A percentile compares a stretch with the other conserved stretches of the same genome.
Evolutionary conservation across 2,113 vertebrate genomes (phyloP).

Genomic region (Dipodomys merriami): DNA sequence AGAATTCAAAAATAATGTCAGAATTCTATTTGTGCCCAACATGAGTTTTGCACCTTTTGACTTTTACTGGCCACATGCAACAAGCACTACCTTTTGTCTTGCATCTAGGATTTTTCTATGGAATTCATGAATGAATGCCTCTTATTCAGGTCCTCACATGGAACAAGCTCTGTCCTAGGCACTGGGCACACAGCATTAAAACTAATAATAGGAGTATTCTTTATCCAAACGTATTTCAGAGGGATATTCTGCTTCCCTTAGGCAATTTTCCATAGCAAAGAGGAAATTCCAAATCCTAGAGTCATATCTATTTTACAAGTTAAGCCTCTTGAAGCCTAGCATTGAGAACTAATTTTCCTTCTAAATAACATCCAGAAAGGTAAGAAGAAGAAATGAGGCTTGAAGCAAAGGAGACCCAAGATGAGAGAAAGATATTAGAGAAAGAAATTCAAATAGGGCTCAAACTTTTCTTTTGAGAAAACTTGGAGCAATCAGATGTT

Average conservation of each 20-base stretch:
- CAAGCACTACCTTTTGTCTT: constrained; percentile 12
- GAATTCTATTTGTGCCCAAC: constrained; percentile 34
- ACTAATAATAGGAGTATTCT: neutral
- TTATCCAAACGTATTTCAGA: neutral
- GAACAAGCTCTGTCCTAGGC: neutral
- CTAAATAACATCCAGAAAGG: neutral
- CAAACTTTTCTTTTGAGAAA: neutral
- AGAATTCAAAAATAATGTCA: constrained; percentile 57
- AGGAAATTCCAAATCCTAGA: constrained; percentile 30
- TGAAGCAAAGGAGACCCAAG: neutral
- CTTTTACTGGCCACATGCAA: neutral
- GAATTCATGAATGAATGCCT: neutral
- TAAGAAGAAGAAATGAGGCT: neutral
- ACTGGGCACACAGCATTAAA: neutral
- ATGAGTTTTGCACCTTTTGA: constrained; percentile 62
- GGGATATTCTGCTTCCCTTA: constrained; percentile 23
- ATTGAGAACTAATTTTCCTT: neutral
- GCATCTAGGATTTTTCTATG: neutral
- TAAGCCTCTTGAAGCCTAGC: constrained; percentile 9
- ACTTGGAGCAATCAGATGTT: neutral
- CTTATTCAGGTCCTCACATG: neutral
- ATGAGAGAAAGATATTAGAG: neutral
- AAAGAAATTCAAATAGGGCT: neutral
- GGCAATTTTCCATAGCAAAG: neutral
- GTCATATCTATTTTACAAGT: constrained; percentile 27